These are phyloP conservation scores for Diphyllodes magnificus DNA, from an alignment of 2,113 vertebrate genomes.

Conservation along the genomic window DNA sequence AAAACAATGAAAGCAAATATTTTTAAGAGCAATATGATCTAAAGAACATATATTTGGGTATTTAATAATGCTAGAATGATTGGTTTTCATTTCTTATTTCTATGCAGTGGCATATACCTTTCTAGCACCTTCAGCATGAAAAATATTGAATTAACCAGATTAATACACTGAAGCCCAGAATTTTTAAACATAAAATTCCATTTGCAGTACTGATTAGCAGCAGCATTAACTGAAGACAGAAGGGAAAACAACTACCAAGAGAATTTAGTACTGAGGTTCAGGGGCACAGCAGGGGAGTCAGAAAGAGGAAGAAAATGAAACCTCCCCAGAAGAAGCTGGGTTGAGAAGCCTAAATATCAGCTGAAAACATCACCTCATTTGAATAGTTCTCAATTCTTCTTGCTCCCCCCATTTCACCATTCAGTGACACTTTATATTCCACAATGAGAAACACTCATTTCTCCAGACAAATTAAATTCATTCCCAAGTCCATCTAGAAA, in stretches of 20 bases:
- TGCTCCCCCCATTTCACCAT: background rate
- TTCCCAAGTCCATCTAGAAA: background rate
- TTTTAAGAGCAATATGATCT: background rate
- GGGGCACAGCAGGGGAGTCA: background rate
- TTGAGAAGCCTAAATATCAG: background rate
- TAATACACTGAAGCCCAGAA: background rate
- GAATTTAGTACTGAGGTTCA: background rate
- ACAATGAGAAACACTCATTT: background rate
- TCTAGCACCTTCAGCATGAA: background rate
- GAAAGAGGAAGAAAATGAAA: background rate
- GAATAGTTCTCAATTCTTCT: background rate
- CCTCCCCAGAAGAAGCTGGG: background rate
- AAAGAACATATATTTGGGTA: background rate
- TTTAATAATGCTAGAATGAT: background rate
- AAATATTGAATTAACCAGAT: background rate
- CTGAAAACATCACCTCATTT: background rate
- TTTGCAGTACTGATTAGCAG: background rate
- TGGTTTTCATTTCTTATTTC: background rate
- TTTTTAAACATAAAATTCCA: background rate
- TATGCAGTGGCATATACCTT: background rate
- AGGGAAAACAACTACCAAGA: background rate
- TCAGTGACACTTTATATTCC: background rate
- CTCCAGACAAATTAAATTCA: background rate
- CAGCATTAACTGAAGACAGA: background rate
- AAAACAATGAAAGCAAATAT: background rate